Evolutionary conservation across 2,888 invertebrate species (phyloP), one percentile per base, ranked within the genome.

Genomic region (Escarpia spicata): DNA sequence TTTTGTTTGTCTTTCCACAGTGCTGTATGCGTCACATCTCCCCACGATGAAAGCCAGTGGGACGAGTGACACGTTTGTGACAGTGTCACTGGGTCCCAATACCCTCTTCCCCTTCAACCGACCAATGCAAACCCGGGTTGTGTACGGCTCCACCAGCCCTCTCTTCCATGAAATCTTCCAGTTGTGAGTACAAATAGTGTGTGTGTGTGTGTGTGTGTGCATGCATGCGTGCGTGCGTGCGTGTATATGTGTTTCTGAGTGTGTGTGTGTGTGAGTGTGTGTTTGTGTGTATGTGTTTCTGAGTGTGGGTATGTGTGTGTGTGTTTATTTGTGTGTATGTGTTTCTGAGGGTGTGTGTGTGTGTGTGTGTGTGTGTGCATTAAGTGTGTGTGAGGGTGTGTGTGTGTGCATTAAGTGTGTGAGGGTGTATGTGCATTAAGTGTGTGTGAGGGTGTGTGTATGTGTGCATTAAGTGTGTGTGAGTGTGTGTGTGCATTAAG

Each of bases 11-110:
- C 52, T 75, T 93, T 92, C 94, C 94, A 26, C 94, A 96, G 96
- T 96, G 31, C 94, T 95, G 90, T 93, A 94, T 52, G 96, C 94
- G 19, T 94, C 92, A 89, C 94, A 95, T 52, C 93, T 96, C 43
- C 96, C 96, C 0, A 95, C 95, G 10, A 94, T 96, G 93, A 95
- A 95, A 92, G 19, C 94, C 0, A 94, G 94, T 45, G 95, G 95
- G 43, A 93, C 94, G 45, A 95, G 96, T 94, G 95, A 96, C 94
- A 95, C 96, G 0, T 96, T 95, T 92, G 95, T 96, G 0, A 94
- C 94, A 26, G 94, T 95, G 92, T 94, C 94, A 90, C 93, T 96
- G 10, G 95, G 95, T 90, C 96, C 96, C 0, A 93, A 93, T 31
- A 93, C 93, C 2, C 60, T 95, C 93, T 96, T 95, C 94, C 94